phyloP scores from a whole-genome alignment of 1,140 invertebrate species.

The Hypothenemus hampei region DNA sequence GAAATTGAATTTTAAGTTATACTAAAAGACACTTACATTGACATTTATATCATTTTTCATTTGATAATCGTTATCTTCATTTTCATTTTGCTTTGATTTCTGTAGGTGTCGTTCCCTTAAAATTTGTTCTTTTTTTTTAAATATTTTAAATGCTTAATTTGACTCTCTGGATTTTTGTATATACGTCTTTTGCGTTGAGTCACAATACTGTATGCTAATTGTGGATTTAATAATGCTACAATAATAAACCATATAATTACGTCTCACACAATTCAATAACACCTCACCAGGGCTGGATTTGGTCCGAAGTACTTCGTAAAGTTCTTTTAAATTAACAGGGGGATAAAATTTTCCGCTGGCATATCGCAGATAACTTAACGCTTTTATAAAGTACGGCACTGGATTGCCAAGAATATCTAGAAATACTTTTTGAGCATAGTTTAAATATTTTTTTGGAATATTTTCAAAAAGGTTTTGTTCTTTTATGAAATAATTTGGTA shows the following conservation, averaged over 20 bases:
- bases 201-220: background rate
- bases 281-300: constrained; percentile 12
- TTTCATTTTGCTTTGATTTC: constrained; percentile 8
- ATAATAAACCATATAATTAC: background rate
- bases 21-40: background rate
- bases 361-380: constrained; percentile 61
- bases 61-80: constrained; percentile 7
- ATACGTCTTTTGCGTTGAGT: constrained; percentile 8
- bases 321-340: constrained; percentile 53
- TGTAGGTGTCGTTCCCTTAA: background rate
- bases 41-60: background rate
- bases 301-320: constrained; percentile 55
- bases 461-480: constrained; percentile 67
- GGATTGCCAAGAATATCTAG: constrained; percentile 60
- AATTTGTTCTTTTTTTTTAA: constrained; percentile 18
- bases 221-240: constrained; percentile 8
- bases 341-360: constrained; percentile 54
- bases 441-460: constrained; percentile 57
- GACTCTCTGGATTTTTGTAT: constrained; percentile 23
- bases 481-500: constrained; percentile 69
- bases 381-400: constrained; percentile 59
- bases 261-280: background rate
- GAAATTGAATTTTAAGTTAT: background rate
- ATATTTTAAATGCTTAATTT: constrained; percentile 22
- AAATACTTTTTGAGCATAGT: constrained; percentile 60